Evolutionary conservation across 2,113 vertebrate genomes (phyloP).

Genomic region (Anguilla rostrata): DNA sequence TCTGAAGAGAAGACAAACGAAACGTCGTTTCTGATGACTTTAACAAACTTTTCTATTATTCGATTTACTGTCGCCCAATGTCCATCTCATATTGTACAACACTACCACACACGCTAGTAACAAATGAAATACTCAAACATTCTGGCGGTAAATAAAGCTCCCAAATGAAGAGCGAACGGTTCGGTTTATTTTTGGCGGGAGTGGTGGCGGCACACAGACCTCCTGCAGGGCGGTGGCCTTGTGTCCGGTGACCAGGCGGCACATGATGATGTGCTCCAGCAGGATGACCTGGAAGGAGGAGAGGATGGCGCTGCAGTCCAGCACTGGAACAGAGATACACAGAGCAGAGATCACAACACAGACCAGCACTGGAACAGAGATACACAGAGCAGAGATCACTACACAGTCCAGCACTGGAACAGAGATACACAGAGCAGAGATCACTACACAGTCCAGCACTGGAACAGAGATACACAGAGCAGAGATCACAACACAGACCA

Average conservation of each 20-base stretch:
- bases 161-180: too few species aligned
- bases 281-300: constrained; percentile 98
- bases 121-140: too few species aligned
- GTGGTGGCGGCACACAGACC: constrained; percentile 59
- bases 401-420: too few species aligned
- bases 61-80: too few species aligned
- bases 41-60: too few species aligned
- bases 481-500: too few species aligned
- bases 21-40: neutral
- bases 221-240: constrained; percentile 96
- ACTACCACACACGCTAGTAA: too few species aligned
- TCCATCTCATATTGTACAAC: too few species aligned
- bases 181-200: neutral
- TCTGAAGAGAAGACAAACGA: constrained; percentile 65
- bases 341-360: neutral
- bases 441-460: too few species aligned
- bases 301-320: constrained; percentile 96
- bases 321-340: constrained; percentile 69
- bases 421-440: too few species aligned
- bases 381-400: neutral
- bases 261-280: constrained; percentile 98
- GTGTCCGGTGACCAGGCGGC: constrained; percentile 92
- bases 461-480: too few species aligned
- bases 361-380: neutral
- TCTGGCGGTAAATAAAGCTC: too few species aligned